These are phyloP conservation scores for Mustela lutreola DNA, from an alignment of 2,113 vertebrate genomes.

Conservation along the genomic window DNA sequence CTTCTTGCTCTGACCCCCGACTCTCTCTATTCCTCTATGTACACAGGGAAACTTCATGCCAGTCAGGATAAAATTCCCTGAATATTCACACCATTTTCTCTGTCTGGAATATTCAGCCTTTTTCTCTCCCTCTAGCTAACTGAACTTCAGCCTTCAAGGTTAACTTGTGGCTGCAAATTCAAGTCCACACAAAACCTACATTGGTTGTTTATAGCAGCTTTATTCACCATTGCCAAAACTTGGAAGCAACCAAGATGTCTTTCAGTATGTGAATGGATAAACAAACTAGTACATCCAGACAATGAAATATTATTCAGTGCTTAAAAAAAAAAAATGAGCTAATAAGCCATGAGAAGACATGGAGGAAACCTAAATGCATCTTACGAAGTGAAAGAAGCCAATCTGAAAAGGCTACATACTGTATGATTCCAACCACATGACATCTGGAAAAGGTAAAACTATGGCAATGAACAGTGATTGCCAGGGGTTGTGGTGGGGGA, in stretches of 20 bases:
- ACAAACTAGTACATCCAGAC: background rate
- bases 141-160: background rate
- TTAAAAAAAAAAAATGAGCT: background rate
- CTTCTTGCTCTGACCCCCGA: background rate
- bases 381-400: slow-evolving; percentile 21
- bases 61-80: background rate
- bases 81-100: background rate
- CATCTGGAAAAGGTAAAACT: background rate
- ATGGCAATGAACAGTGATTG: background rate
- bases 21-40: background rate
- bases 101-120: background rate
- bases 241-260: background rate
- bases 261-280: background rate
- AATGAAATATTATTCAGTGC: background rate
- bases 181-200: background rate
- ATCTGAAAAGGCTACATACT: background rate
- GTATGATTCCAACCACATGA: background rate
- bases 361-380: background rate
- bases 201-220: background rate
- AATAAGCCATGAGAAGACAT: background rate
- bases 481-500: background rate
- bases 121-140: background rate
- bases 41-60: background rate
- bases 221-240: background rate
- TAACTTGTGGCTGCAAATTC: background rate